Evolutionary conservation across 1,140 invertebrate genomes (phyloP).

Genomic region (Condylostylus longicornis): DNA sequence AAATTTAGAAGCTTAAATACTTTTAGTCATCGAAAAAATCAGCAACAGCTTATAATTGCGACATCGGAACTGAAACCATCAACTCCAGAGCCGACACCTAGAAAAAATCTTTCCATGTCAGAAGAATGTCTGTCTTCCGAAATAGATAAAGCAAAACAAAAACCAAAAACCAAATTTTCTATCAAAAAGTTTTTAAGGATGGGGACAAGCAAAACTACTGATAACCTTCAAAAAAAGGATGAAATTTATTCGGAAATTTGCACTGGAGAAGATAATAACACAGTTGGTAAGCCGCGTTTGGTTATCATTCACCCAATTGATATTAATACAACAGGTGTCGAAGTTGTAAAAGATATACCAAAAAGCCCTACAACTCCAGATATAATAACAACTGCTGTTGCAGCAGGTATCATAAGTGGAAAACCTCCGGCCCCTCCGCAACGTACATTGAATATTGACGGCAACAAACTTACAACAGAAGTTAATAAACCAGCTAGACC

Average conservation of each 20-base stretch:
- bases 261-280: conserved; percentile 19
- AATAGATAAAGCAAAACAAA: too few species aligned
- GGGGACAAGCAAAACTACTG: conserved; percentile 34
- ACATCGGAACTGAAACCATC: conserved; percentile 12
- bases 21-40: conserved; percentile 24
- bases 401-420: conserved; percentile 28
- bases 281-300: conserved; percentile 43
- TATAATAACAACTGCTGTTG: conserved; percentile 27
- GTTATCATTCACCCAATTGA: conserved; percentile 81
- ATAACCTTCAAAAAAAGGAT: conserved; percentile 21
- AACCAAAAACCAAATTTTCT: conserved; percentile 58
- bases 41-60: conserved; percentile 22
- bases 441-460: conserved; percentile 20
- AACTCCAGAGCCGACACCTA: conserved; percentile 45
- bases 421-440: conserved; percentile 37
- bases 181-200: conserved; percentile 70
- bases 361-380: conserved; percentile 24
- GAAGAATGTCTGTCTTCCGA: conserved; percentile 45
- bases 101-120: conserved; percentile 50
- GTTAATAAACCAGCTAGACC: conserved; percentile 50
- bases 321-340: conserved; percentile 59
- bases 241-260: conserved; percentile 27
- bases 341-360: conserved; percentile 51
- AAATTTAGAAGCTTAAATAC: conserved; percentile 38
- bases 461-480: conserved; percentile 31